Base-by-base conservation (phyloP, 1,140 invertebrate genomes). In the Pogonognathellus flavescens region DNA sequence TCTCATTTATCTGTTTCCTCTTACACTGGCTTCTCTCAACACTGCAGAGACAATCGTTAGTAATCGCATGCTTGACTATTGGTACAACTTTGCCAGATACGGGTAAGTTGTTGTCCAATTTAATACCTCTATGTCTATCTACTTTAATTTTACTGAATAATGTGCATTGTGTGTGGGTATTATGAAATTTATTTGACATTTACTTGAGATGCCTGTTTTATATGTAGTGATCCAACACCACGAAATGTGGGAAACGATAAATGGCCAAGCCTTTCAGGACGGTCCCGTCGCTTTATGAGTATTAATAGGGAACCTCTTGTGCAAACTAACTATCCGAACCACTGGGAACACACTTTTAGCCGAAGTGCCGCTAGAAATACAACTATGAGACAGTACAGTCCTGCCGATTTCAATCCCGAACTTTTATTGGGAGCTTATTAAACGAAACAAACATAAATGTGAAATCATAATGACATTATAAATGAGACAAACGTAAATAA, bases 81-180 rank as follows among this genome's bases (percentile, higher is more conserved):
- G 88, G 88, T 80, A 85, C 22, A 88, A 87, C 50, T 88, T 88
- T 82, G 87, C 87, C 2, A 85, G 18, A 41, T 84, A 66, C 55
- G 88, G 88, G 88, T 88, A 85, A 81, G 70, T 76, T 49, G 41
- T n/a, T n/a, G n/a, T n/a, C 41, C 41, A 20, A 16, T 2, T 1
- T n/a, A 76, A 50, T 6, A 76, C 41, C 11, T 57, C n/a, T 57
- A 2, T 57, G 31, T 57, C n/a, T n/a, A n/a, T n/a, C n/a, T n/a
- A n/a, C n/a, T n/a, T n/a, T n/a, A n/a, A n/a, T n/a, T n/a, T n/a
- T n/a, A n/a, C n/a, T n/a, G n/a, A n/a, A n/a, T n/a, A n/a, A n/a
- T n/a, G n/a, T n/a, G n/a, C n/a, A n/a, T n/a, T n/a, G n/a, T n/a
- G n/a, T n/a, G n/a, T n/a, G n/a, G n/a, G n/a, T n/a, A n/a, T n/a